A percentile compares a stretch with the other conserved stretches of the same genome.
phyloP scores from a whole-genome alignment of 2,113 vertebrate species.

The Cariama cristata region DNA sequence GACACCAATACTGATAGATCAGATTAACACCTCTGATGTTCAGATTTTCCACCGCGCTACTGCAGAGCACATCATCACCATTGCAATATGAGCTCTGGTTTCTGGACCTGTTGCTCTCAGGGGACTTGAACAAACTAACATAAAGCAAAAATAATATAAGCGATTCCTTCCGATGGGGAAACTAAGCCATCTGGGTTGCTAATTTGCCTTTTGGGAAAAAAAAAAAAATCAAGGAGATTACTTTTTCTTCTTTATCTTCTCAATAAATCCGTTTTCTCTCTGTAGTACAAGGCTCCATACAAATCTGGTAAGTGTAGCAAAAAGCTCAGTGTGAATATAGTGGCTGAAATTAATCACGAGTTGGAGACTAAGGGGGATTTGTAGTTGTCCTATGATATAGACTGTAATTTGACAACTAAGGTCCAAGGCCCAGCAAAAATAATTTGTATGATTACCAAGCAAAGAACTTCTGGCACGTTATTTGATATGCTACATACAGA shows the following conservation, averaged over 20 bases:
- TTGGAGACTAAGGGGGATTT: background rate
- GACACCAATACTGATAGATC: slow-evolving; percentile 66
- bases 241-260: background rate
- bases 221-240: background rate
- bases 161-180: background rate
- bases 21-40: slow-evolving; percentile 57
- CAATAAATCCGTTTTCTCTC: background rate
- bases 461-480: background rate
- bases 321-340: background rate
- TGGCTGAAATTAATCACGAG: background rate
- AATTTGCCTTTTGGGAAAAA: background rate
- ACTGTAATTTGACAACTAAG: background rate
- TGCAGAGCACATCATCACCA: slow-evolving; percentile 1
- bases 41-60: background rate
- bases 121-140: background rate
- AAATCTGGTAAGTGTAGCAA: background rate
- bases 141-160: background rate
- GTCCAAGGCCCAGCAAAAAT: background rate
- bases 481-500: accelerated
- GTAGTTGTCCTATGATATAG: background rate
- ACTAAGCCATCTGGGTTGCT: background rate
- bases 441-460: background rate
- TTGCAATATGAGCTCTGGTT: background rate
- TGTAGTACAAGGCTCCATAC: background rate
- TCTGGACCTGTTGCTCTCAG: slow-evolving; percentile 12